Conservation (phyloP, 2,113 vertebrate genomes). For the Peromyscus leucopus region DNA sequence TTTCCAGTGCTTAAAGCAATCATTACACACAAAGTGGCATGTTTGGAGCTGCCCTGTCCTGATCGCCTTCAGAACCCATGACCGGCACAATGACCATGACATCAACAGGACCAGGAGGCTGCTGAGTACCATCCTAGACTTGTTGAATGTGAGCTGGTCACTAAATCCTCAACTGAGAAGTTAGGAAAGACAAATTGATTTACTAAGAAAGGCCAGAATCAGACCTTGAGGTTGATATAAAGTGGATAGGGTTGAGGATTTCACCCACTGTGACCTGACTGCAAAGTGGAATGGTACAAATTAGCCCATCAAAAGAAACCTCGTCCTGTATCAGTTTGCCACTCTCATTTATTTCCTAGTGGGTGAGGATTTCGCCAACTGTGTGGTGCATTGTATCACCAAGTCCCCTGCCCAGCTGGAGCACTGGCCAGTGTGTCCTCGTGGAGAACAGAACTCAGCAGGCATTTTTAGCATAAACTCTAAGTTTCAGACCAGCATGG, state of each 20-base stretch:
- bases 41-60: neutral
- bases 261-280: neutral
- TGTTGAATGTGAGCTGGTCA: constrained; percentile 12
- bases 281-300: neutral
- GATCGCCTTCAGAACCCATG: neutral
- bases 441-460: neutral
- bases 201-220: constrained; percentile 47
- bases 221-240: constrained; percentile 18
- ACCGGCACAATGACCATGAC: neutral
- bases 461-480: neutral
- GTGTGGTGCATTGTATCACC: neutral
- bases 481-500: neutral
- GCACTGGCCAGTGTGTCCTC: neutral
- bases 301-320: neutral
- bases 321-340: neutral
- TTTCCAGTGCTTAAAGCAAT: neutral
- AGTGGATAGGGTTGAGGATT: neutral
- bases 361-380: neutral
- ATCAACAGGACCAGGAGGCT: neutral
- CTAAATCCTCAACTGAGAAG: neutral
- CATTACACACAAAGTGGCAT: neutral
- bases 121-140: neutral
- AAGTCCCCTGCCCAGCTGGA: neutral
- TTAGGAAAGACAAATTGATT: neutral
- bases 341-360: neutral